A percentile compares a stretch with the other conserved stretches of the same genome.
These are phyloP conservation scores for Drosophila crucigera DNA, from an alignment of 2,888 invertebrate species.

Conservation along the genomic window DNA sequence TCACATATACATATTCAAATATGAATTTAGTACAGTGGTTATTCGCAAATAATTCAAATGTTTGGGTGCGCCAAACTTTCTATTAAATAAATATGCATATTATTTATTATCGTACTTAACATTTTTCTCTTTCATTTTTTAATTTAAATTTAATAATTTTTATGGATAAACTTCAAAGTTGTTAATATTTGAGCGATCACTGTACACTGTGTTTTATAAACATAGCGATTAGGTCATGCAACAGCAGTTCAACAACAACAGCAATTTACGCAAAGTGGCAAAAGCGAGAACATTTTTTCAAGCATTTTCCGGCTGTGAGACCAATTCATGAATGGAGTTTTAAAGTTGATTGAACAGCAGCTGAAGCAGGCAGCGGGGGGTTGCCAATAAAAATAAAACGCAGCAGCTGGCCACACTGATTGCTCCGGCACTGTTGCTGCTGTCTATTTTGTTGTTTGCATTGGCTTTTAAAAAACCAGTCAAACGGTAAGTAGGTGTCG, in stretches of 20 bases:
- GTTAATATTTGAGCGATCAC: background rate
- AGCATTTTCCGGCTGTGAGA: slow-evolving; percentile 61
- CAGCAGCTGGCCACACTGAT: slow-evolving; percentile 37
- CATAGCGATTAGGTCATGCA: slow-evolving; percentile 78
- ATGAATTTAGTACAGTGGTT: slow-evolving; percentile 33
- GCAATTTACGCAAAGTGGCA: slow-evolving; percentile 19
- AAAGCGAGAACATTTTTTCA: slow-evolving; percentile 22
- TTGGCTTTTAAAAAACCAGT: slow-evolving; percentile 71
- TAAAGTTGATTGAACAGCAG: slow-evolving; percentile 56
- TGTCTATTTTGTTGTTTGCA: slow-evolving; percentile 61
- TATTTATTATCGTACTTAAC: background rate
- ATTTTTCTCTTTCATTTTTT: background rate
- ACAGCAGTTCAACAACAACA: slow-evolving; percentile 49
- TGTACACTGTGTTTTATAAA: slow-evolving; percentile 20
- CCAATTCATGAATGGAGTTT: slow-evolving; percentile 70
- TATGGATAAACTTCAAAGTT: background rate
- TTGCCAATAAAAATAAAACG: slow-evolving; percentile 22
- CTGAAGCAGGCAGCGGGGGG: slow-evolving; percentile 1
- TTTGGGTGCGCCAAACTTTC: slow-evolving; percentile 1
- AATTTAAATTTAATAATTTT: background rate
- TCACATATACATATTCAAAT: background rate
- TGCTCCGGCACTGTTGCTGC: slow-evolving; percentile 12
- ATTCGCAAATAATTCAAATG: background rate
- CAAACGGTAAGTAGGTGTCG: slow-evolving; percentile 78
- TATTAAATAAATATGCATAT: background rate